Evolutionary conservation across 1,140 invertebrate genomes (phyloP).

Genomic region (Drosophila chauvacae): DNA sequence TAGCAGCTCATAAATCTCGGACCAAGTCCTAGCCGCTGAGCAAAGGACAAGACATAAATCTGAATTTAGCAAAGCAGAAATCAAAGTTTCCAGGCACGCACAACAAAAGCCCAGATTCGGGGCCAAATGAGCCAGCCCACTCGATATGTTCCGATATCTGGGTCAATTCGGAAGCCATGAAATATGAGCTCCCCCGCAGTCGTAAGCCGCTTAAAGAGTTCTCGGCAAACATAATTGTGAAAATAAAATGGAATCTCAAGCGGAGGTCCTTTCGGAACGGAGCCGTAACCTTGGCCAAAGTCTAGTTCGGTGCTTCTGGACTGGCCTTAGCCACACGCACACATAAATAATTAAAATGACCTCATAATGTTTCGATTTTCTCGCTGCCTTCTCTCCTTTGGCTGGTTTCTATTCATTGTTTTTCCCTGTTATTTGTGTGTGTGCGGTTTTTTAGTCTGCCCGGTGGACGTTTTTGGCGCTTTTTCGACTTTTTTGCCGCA

Average conservation of each 20-base stretch:
- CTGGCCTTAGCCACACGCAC: conserved; percentile 54
- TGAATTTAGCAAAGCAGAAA: conserved; percentile 42
- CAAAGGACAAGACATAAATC: conserved; percentile 53
- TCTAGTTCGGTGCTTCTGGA: conserved; percentile 37
- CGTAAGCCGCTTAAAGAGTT: conserved; percentile 52
- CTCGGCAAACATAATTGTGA: conserved; percentile 48
- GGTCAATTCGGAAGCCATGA: conserved; percentile 33
- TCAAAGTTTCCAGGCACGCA: conserved; percentile 63
- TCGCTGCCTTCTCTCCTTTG: conserved; percentile 14
- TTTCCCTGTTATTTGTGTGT: conserved; percentile 15
- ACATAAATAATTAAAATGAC: conserved; percentile 78
- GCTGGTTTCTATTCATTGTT: conserved; percentile 23
- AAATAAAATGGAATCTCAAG: conserved; percentile 57
- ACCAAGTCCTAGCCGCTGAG: conserved; percentile 13
- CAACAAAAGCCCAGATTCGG: conserved; percentile 9
- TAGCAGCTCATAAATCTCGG: conserved; percentile 40
- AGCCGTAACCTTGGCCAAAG: conserved; percentile 57
- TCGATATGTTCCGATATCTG: conserved; percentile 38
- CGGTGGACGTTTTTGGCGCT: conserved; percentile 45
- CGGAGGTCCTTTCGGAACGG: conserved; percentile 6
- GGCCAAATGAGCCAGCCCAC: conserved; percentile 26
- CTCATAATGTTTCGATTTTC: conserved; percentile 77
- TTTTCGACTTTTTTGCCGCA: conserved; percentile 66
- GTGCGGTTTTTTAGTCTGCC: conserved; percentile 16
- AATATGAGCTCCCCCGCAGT: conserved; percentile 22